Evolutionary conservation across 1,140 invertebrate genomes (phyloP), one percentile per base, ranked within the genome.

Genomic region (Samia ricini): DNA sequence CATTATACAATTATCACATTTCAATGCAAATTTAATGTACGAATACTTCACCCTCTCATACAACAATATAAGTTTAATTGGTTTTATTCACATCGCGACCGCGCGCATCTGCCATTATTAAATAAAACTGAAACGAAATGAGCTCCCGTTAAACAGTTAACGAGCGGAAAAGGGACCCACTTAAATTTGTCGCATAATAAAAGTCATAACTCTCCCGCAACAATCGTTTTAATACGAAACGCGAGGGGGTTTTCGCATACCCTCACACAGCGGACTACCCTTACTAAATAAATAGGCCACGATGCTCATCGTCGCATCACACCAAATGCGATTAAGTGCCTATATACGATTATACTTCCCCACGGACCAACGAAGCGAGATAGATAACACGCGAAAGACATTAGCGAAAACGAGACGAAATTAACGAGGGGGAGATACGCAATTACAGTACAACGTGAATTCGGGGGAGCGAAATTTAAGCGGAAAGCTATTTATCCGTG

Each of bases 321-420:
- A 81, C 76, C 64, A 85, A 88, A 87, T 82, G 74, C 84, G 84
- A 89, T 89, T 88, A 89, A 88, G 85, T 81, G 76, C 87, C 88
- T 89, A 89, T 89, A 71, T 88, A 82, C 82, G 77, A 85, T 87
- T 85, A 82, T 81, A 77, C 48, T 68, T 71, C 79, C 79, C 79
- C 60, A 66, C 68, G 73, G 78, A 77, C 83, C 80, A 77, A 54
- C 33, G 33, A 15, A 83, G 48, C 24, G 76, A 74, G 76, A 86
- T 56, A 57, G 62, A 21, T 22, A 69, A n/a, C 68, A 76, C 54
- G 15, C 48, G 20, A 61, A 29, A n/a, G 12, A 42, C 12, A 5
- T 18, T 2, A n/a, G 55, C 15, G 67, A 59, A 67, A 86, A 64
- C 26, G 81, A 67, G 83, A 81, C 10, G 26, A 64, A 19, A 54